These are phyloP conservation scores for Cavia porcellus DNA, from an alignment of 2,113 vertebrate genomes.

Conservation along the genomic window DNA sequence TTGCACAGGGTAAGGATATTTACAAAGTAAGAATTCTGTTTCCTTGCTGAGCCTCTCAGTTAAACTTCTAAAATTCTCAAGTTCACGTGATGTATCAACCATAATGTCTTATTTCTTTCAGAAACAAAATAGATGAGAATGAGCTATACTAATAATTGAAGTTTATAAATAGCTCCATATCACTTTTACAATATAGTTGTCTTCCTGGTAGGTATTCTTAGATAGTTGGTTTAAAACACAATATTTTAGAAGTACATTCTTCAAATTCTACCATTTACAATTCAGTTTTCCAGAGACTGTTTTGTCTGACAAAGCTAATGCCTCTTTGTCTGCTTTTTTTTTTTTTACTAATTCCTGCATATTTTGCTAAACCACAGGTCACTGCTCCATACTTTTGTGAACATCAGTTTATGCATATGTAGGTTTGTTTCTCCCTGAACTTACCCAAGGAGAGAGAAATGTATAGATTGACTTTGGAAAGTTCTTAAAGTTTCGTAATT, in stretches of 20 bases:
- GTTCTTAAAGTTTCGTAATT: neutral
- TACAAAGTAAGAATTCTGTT: too few relatives aligned
- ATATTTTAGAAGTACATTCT: neutral
- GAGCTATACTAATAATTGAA: neutral
- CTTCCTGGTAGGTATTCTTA: neutral
- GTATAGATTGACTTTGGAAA: neutral
- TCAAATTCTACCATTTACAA: neutral
- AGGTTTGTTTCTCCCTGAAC: neutral
- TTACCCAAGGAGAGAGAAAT: neutral
- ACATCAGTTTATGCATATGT: neutral
- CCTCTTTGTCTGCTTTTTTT: neutral
- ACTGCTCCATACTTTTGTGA: neutral
- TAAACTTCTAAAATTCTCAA: too few relatives aligned
- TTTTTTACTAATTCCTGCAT: neutral
- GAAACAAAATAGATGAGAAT: neutral
- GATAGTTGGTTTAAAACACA: constrained; percentile 47
- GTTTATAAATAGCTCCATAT: neutral
- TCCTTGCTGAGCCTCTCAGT: too few relatives aligned
- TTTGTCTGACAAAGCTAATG: neutral
- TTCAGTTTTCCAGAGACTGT: neutral
- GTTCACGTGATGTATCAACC: too few relatives aligned
- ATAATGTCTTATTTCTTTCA: neutral
- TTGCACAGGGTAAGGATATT: too few relatives aligned
- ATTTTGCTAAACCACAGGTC: neutral
- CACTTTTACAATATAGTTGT: neutral